Base-by-base conservation (phyloP, 2,888 invertebrate genomes). In the Galeopsomyia nigrocyanea region DNA sequence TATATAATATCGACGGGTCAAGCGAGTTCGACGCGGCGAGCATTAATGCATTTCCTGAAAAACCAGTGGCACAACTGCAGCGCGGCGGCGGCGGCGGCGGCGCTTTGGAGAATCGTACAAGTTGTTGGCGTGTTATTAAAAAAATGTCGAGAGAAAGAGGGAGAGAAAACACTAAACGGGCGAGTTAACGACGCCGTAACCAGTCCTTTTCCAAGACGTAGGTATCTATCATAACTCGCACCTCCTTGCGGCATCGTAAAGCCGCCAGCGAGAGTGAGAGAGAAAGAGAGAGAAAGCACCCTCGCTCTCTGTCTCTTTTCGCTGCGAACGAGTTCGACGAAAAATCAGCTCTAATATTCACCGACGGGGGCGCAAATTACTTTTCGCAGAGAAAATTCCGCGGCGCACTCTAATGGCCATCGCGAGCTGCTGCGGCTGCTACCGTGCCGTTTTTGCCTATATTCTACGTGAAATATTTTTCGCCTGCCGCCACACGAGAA, bases 361-460 rank as follows among this genome's bases (percentile, higher is more conserved):
- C 55, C 61, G 55, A 55, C 68, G 21, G 0, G 31, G 51, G 14
- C 31, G 55, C 77, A 77, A 78, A 81, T 78, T 80, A 78, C 78
- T 80, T 80, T 80, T 80, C 80, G 78, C 80, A 75, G 78, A 79
- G 80, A 65, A 79, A 80, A 80, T 81, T 80, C 80, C 62, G 55
- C 21, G 64, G 31, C 39, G 2, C 58, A 31, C 49, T 57, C 62
- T 63, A 63, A 55, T 58, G 69, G 50, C 57, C 46, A 49, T 22
- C 39, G 64, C 58, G 14, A 65, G 26, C 39, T 22, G 56, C 39
- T n/a, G n/a, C n/a, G n/a, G n/a, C n/a, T n/a, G n/a, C n/a, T n/a
- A n/a, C n/a, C 21, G 50, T 31, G 53, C 57, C 55, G 49, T 68
- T 75, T 72, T 69, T 68, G 53, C 21, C 64, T 66, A 66, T 68